Percentiles rank a stretch among this genome's conserved stretches.
phyloP scores from a whole-genome alignment of 2,888 invertebrate species.

The Nineta flava region DNA sequence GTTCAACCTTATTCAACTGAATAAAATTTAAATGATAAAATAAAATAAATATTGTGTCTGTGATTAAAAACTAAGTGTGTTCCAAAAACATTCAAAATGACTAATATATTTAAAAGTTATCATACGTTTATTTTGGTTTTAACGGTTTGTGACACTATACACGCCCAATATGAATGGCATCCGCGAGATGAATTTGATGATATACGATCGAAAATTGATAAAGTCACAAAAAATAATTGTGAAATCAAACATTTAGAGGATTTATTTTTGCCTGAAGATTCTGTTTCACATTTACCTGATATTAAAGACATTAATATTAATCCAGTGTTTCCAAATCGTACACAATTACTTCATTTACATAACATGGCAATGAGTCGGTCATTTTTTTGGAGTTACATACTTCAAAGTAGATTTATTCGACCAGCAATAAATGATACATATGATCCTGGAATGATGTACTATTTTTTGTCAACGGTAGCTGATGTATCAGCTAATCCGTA shows the following conservation, averaged over 20 bases:
- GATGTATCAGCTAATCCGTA: constrained; percentile 87
- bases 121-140: not conserved
- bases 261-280: constrained; percentile 65
- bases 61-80: no score
- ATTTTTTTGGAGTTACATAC: constrained; percentile 89
- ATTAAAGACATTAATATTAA: constrained; percentile 90
- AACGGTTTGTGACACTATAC: constrained; percentile 38
- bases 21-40: no score
- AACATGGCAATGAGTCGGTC: constrained; percentile 93
- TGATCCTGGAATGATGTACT: constrained; percentile 97
- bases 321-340: constrained; percentile 87
- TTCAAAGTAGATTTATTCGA: constrained; percentile 77
- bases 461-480: constrained; percentile 85
- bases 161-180: constrained; percentile 87
- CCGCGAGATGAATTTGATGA: constrained; percentile 79
- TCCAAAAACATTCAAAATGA: not conserved
- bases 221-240: constrained; percentile 77
- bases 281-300: constrained; percentile 82
- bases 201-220: constrained; percentile 66
- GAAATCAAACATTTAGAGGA: constrained; percentile 72
- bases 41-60: no score
- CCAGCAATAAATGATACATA: constrained; percentile 84
- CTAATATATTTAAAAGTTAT: not conserved
- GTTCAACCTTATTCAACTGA: no score
- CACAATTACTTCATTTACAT: constrained; percentile 81